Evolutionary conservation across 2,888 invertebrate species (phyloP), one percentile per base, ranked within the genome.

Genomic region (Drosophila meridiana): DNA sequence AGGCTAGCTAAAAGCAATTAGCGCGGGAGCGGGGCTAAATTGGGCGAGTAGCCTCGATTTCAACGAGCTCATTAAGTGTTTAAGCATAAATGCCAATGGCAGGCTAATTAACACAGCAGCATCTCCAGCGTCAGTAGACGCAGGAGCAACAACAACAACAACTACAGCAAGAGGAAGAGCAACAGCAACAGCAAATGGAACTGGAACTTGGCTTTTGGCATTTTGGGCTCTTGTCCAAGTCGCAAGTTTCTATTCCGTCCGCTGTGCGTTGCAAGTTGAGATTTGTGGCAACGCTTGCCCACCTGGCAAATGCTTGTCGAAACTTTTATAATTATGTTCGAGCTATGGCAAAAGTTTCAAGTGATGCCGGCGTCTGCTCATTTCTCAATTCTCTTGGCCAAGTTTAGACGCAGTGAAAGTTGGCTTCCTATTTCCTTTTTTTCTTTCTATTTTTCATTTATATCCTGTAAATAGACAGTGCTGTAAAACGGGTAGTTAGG

Each of bases 271-370:
- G 64, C 28, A 50, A 69, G 84, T 69, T 65, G 80, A 76, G 80
- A 79, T 85, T 83, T 88, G 73, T 69, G 78, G 82, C 59, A 56
- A 43, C 65, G 68, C 66, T 61, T 77, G 76, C 81, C 76, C 87
- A 87, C 89, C 89, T 89, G 87, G 87, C 80, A 89, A 90, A 87
- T 81, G 84, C 90, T 90, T 87, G 87, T 90, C 90, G 70, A 90
- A 87, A 87, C 90, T 87, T 87, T 87, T 87, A 87, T 87, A 87
- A 87, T 87, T 87, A 87, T 87, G 90, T 87, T 87, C 82, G 76
- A 83, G 89, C 89, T 81, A 90, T 87, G 87, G 89, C 69, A 83
- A 90, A 87, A 90, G 90, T 87, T 87, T 89, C 69, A 75, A 81
- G 68, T 87, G 74, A 73, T 78, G 71, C 69, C 77, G 75, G 59